A percentile compares a stretch with the other conserved stretches of the same genome.
These are phyloP conservation scores for Cliona cf. orientalis DNA, from an alignment of 37 sponge, comb jelly and placozoan species.

Conservation along the genomic window DNA sequence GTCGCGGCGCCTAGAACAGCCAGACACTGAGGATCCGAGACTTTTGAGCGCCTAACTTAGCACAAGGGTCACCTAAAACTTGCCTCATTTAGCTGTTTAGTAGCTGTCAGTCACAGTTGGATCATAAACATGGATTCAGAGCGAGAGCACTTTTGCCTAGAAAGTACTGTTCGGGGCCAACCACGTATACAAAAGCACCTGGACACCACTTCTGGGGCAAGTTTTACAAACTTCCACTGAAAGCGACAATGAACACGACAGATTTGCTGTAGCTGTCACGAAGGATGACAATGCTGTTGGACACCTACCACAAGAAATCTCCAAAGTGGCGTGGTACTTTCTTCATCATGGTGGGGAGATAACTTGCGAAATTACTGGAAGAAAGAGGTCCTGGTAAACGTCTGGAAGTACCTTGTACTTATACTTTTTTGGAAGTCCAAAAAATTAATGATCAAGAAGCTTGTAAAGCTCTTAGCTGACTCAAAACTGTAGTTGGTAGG, in stretches of 20 bases:
- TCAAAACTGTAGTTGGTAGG: too few relatives aligned
- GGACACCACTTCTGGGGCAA: background rate
- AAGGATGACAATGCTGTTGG: background rate
- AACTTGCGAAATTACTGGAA: background rate
- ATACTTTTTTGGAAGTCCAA: background rate
- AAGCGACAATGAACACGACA: background rate
- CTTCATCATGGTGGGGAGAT: background rate
- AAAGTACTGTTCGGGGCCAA: background rate
- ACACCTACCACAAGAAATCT: background rate
- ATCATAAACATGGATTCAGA: too few relatives aligned
- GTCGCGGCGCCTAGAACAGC: too few relatives aligned
- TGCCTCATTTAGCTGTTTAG: too few relatives aligned
- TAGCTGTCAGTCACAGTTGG: too few relatives aligned
- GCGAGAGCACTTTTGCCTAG: background rate
- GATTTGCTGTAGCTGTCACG: background rate
- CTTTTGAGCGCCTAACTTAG: too few relatives aligned
- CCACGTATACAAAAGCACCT: background rate
- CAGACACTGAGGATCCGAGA: background rate
- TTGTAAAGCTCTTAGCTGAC: background rate
- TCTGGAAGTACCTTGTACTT: background rate
- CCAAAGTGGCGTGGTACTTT: background rate
- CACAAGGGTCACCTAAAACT: too few relatives aligned
- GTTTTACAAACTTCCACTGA: background rate
- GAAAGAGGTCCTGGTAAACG: background rate
- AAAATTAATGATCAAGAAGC: background rate